Evolutionary conservation across 2,888 invertebrate species (phyloP).

Genomic region (Lepidocyrtinus sp.): DNA sequence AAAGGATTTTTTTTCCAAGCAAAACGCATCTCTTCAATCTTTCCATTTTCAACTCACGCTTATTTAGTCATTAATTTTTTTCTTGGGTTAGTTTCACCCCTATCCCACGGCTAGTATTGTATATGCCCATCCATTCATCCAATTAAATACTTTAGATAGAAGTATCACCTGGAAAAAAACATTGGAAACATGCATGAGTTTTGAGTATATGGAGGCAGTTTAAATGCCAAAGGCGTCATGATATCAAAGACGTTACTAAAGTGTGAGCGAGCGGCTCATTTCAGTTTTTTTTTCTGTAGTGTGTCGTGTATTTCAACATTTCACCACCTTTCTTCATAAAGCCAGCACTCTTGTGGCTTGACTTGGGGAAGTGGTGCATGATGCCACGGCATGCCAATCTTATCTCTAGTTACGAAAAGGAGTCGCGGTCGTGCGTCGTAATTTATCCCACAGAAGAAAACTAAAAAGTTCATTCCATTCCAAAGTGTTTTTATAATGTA

Average conservation of each 20-base stretch:
- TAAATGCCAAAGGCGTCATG: slow-evolving; percentile 41
- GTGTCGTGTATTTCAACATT: slow-evolving; percentile 32
- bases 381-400: slow-evolving; percentile 32
- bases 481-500: not conserved
- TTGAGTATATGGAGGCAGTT: not conserved
- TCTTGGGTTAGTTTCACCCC: not conserved
- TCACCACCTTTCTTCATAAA: slow-evolving; percentile 30
- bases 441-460: slow-evolving; percentile 6
- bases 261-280: slow-evolving; percentile 46
- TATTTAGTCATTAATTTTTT: slow-evolving; percentile 11
- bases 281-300: slow-evolving; percentile 29
- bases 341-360: slow-evolving; percentile 14
- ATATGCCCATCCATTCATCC: slow-evolving; percentile 32
- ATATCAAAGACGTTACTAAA: slow-evolving; percentile 15
- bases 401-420: not conserved
- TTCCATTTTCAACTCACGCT: not conserved
- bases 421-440: slow-evolving; percentile 42
- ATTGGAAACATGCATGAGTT: not conserved
- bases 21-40: slow-evolving; percentile 1
- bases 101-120: slow-evolving; percentile 6
- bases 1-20: not conserved
- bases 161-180: slow-evolving; percentile 30
- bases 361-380: slow-evolving; percentile 10
- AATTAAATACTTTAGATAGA: slow-evolving; percentile 29
- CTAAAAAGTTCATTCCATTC: not conserved